A percentile compares a stretch with the other conserved stretches of the same genome.
These are phyloP conservation scores for Heliconius ismenius DNA, from an alignment of 2,888 invertebrate genomes.

Conservation along the genomic window DNA sequence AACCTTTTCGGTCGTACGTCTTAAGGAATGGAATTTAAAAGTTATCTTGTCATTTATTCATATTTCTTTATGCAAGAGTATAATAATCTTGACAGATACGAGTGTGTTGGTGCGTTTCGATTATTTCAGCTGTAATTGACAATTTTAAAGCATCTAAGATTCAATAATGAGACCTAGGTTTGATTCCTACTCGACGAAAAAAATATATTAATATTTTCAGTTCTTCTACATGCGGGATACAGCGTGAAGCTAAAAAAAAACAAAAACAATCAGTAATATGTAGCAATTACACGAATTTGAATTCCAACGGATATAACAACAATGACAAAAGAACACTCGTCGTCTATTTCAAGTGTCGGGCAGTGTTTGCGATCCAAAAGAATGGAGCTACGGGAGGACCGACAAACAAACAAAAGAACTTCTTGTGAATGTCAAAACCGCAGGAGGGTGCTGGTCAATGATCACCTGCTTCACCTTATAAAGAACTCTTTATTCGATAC, in stretches of 20 bases:
- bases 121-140: neutral
- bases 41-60: slow-evolving; percentile 63
- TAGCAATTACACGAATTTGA: neutral
- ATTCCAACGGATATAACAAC: slow-evolving; percentile 34
- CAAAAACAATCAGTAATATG: neutral
- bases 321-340: slow-evolving; percentile 36
- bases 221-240: neutral
- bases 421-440: slow-evolving; percentile 58
- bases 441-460: slow-evolving; percentile 49
- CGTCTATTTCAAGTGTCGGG: slow-evolving; percentile 34
- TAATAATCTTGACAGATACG: slow-evolving; percentile 67
- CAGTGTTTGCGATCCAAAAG: slow-evolving; percentile 31
- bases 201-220: no score
- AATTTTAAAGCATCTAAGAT: no score
- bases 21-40: slow-evolving; percentile 67
- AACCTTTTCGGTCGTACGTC: slow-evolving; percentile 69
- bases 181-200: no score
- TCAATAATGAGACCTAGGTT: no score
- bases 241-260: no score
- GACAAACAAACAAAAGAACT: slow-evolving; percentile 41
- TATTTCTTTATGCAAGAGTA: slow-evolving; percentile 56
- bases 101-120: slow-evolving; percentile 26
- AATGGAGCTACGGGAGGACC: slow-evolving; percentile 32
- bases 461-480: slow-evolving; percentile 40
- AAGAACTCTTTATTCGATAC: slow-evolving; percentile 35